phyloP scores from a whole-genome alignment of 2,113 vertebrate genomes.

The Cygnus atratus region DNA sequence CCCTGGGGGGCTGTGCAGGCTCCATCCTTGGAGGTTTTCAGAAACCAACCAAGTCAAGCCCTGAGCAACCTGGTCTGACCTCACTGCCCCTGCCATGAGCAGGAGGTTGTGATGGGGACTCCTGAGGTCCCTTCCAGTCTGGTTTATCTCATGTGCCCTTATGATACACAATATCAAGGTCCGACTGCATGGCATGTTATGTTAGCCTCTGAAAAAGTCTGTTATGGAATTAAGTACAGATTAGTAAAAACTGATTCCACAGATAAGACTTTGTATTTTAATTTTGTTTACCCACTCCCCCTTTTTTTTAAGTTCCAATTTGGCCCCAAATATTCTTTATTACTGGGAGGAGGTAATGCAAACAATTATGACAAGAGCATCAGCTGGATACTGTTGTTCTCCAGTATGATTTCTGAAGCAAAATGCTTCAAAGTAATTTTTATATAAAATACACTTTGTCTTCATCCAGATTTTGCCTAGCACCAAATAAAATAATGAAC shows the following conservation, averaged over 20 bases:
- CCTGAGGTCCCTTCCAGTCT: background rate
- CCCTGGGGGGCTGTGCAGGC: background rate
- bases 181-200: background rate
- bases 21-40: background rate
- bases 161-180: background rate
- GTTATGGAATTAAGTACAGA: background rate
- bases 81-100: background rate
- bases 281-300: background rate
- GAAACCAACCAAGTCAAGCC: background rate
- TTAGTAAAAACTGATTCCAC: background rate
- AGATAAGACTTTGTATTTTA: background rate
- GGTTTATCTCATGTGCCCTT: background rate
- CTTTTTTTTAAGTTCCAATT: background rate
- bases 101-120: background rate
- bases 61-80: background rate
- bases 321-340: background rate
- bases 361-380: background rate
- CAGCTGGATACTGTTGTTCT: background rate
- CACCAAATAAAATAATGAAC: background rate
- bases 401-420: background rate
- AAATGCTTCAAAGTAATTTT: background rate
- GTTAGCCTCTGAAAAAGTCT: background rate
- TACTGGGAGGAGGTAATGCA: background rate
- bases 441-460: background rate
- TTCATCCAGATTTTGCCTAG: background rate